Evolutionary conservation across 2,888 invertebrate species (phyloP), one percentile per base, ranked within the genome.

Genomic region (Drosophila nr. fundita): DNA sequence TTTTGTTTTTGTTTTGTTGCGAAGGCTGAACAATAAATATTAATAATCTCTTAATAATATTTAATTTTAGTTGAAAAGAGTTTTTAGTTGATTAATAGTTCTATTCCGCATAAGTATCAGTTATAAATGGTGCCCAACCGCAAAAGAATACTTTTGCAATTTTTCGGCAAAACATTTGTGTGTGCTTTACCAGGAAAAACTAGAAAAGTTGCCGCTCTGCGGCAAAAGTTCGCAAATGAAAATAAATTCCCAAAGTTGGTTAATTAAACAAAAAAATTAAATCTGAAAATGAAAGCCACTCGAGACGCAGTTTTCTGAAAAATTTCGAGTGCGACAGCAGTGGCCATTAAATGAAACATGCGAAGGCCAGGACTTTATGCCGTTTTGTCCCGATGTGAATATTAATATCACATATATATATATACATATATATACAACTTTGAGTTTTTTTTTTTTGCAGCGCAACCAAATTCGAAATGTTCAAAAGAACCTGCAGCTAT

Each of bases 241-340:
- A 83, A 82, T 78, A 78, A 78, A 82, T 83, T 78, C 75, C 66
- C 49, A 83, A 82, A 82, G 82, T 82, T 82, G 78, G 78, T 80
- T 82, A 83, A 80, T 83, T 82, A 75, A 83, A 83, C 24, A 73
- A 69, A 74, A 76, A 68, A 76, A 65, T 38, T n/a, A 50, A 68
- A 71, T n/a, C 57, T 48, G 34, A 18, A 54, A 69, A 65, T 38
- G 42, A 45, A 50, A 57, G 29, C 15, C 68, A 32, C 80, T 79
- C 65, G 36, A 60, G 58, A 62, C 45, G 64, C 71, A 58, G 27
- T 75, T 61, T 50, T 18, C 21, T 11, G 53, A 29, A 40, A 55
- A 42, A 72, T 74, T 68, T 40, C 42, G 30, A 32, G 49, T 55
- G 54, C 45, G n/a, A 24, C 52, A 21, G 30, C 67, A 52, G 60